Base-by-base conservation (phyloP, 2,113 vertebrate genomes). In the Onychostoma macrolepis region DNA sequence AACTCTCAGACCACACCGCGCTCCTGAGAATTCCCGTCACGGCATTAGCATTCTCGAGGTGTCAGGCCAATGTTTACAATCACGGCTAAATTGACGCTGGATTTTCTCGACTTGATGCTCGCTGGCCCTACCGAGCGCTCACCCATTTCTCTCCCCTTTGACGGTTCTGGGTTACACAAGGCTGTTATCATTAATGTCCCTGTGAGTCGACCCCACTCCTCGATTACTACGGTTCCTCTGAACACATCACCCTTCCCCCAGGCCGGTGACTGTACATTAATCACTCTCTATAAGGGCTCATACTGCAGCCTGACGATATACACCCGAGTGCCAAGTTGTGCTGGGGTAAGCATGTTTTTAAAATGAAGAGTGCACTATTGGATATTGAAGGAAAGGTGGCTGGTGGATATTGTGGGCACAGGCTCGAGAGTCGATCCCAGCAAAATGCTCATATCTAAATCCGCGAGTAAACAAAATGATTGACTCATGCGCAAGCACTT, bases 111-210 rank as follows among this genome's bases (percentile, higher is more conserved):
- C 82, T 74, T 74, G 67, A 83, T 86, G 86, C 86, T 86, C 76
- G 9, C 61, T 53, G 45, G 82, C 80, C 83, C 88, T 76, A 87
- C 89, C 85, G 41, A 84, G 75, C 10, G 83, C 83, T 5, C 3
- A 58, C 72, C 87, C 91, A 92, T 94, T 92, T 72, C 88, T 94
- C 92, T 92, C 87, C 90, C 78, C 65, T 58, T 84, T 93, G 93
- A 94, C 91, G 92, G 91, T 94, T 94, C 92, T 90, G 88, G 93
- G 93, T 93, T 93, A 93, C 88, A 91, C 83, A 83, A 88, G 88
- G 71, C 89, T 15, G 84, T 91, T 84, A 85, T 91, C 88, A 92
- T 90, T 91, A 91, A 92, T 90, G 85, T 82, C 82, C 89, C 87
- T 33, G 76, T 26, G 67, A 69, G 82, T 79, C 69, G 83, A 87